These are phyloP conservation scores for Aricia artaxerxes DNA, from an alignment of 2,888 invertebrate species.

Conservation along the genomic window DNA sequence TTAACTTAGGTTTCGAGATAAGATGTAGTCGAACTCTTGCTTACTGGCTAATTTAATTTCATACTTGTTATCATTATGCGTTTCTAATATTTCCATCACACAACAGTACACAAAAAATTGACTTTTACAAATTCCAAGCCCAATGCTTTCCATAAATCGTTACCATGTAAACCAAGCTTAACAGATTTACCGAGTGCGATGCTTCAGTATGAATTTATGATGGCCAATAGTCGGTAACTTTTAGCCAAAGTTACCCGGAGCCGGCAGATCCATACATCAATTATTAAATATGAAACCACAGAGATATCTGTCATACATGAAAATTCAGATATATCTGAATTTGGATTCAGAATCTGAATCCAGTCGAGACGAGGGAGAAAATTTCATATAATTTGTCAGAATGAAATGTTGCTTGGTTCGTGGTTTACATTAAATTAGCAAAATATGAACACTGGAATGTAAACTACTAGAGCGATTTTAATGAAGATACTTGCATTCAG, in stretches of 20 bases:
- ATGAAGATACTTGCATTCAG: too few relatives aligned
- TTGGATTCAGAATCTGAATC: too few relatives aligned
- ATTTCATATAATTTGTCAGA: too few relatives aligned
- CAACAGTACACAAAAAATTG: neutral
- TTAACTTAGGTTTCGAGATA: too few relatives aligned
- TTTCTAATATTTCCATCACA: neutral
- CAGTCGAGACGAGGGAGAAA: too few relatives aligned
- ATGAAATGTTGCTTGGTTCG: too few relatives aligned
- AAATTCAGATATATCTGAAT: neutral
- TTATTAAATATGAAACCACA: neutral
- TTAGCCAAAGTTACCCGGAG: neutral
- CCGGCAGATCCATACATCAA: conserved; percentile 3
- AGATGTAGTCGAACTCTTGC: too few relatives aligned
- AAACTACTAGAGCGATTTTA: too few relatives aligned
- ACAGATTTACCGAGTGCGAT: neutral
- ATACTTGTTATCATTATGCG: too few relatives aligned
- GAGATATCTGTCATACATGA: neutral
- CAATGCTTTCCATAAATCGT: neutral
- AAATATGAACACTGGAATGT: too few relatives aligned
- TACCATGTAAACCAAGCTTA: neutral
- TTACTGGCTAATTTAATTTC: too few relatives aligned
- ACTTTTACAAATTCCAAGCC: neutral
- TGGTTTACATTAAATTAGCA: too few relatives aligned
- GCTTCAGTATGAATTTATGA: conserved; percentile 7
- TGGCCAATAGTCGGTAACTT: conserved; percentile 10